Evolutionary conservation across 1,140 invertebrate genomes (phyloP), one percentile per base, ranked within the genome.

Genomic region (Amyelois transitella): DNA sequence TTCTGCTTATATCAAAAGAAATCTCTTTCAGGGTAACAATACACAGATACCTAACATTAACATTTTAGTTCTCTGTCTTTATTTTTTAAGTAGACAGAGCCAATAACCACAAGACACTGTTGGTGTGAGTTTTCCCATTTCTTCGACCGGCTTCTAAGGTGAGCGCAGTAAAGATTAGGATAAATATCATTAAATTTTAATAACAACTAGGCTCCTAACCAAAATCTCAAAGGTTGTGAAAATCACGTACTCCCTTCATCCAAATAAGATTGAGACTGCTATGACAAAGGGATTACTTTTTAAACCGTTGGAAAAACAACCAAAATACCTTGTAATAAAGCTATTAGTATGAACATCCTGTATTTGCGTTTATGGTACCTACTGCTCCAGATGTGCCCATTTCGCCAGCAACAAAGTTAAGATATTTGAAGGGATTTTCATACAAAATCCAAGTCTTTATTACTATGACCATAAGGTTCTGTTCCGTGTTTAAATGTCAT

Each of bases 261-360:
- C 32, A 1, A 2, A 14, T 38, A 38, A 38, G 32, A 38, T 38
- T 38, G 32, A 38, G 32, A 12, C 32, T 14, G 12, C 19, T 18
- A 8, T 19, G 45, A 12, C 12, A 14, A 21, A 48, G 4, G 20
- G 45, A 22, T 22, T 48, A 21, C 18, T 1, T 19, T 12, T 14
- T 14, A 5, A n/a, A 14, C 12, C 32, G 17, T 1, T 4, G 12
- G 32, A 48, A 48, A 22, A 48, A 48, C 45, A 48, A 18, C 45
- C 12, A 1, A 48, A 21, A 14, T 10, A 21, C 45, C 12, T 4
- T 21, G 6, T 48, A 48, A 48, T 48, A 48, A 48, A 48, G 45
- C 45, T 48, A 48, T 48, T 48, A 48, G 45, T 48, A 48, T 48
- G 45, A 48, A 12, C 12, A 21, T 2, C 21, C 18, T 48, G 45